These are phyloP conservation scores for Diceros bicornis DNA, from an alignment of 2,797 vertebrate genomes.

Conservation along the genomic window DNA sequence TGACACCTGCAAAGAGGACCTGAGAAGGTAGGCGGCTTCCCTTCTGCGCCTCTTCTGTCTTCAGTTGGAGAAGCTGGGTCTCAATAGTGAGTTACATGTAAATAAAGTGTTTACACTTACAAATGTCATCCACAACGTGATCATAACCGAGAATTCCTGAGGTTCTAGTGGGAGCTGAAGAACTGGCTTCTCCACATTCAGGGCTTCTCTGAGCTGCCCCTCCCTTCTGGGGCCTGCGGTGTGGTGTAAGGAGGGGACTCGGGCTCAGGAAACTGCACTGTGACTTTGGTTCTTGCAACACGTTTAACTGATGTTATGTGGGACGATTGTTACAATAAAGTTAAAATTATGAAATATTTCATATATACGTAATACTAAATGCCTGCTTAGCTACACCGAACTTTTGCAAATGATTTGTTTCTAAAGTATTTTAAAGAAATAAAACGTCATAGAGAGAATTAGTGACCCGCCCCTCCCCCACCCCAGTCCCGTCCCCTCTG, in stretches of 20 bases:
- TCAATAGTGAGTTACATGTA: fast-evolving
- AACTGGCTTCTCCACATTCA: background rate
- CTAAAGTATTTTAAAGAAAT: background rate
- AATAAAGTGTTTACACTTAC: background rate
- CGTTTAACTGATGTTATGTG: too few relatives aligned
- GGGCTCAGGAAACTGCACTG: too few relatives aligned
- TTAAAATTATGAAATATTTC: fast-evolving
- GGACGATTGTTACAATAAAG: too few relatives aligned
- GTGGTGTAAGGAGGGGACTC: too few relatives aligned
- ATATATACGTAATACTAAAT: fast-evolving
- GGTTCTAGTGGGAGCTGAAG: background rate
- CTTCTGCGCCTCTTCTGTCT: fast-evolving
- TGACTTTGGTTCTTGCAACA: background rate
- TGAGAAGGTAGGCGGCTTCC: slow-evolving; percentile 90
- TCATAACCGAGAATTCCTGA: background rate
- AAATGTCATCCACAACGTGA: fast-evolving
- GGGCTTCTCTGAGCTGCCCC: background rate
- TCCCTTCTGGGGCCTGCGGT: too few relatives aligned
- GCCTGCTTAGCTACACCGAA: background rate
- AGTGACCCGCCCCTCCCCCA: too few relatives aligned
- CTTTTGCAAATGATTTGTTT: background rate
- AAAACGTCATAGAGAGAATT: background rate
- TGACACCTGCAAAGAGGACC: slow-evolving; percentile 90
- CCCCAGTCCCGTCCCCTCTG: fast-evolving
- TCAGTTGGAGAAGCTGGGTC: fast-evolving